Conservation (phyloP, 2,797 vertebrate genomes). For the Sarcoramphus papa region DNA sequence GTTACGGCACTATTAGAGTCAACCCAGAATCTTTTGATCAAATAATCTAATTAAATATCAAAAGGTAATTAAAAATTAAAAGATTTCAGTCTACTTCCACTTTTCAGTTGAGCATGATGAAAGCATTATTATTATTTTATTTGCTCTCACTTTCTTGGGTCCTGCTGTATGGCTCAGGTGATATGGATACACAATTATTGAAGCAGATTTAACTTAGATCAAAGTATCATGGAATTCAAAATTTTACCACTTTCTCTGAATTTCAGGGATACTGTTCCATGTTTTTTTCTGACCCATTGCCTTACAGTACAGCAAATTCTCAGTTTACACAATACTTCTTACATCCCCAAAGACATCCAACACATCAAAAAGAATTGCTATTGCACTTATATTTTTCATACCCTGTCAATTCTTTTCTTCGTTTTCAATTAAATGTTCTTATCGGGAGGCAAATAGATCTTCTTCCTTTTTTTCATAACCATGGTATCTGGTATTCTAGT, state of each 20-base stretch:
- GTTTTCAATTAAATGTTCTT: neutral
- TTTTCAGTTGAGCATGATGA: conserved; percentile 27
- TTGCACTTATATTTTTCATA: neutral
- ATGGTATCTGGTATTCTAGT: neutral
- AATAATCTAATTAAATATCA: conserved; percentile 55
- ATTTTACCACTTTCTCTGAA: neutral
- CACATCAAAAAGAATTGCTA: neutral
- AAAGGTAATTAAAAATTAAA: conserved; percentile 52
- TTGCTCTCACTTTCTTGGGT: neutral
- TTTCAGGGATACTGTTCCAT: neutral
- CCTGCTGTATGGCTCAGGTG: neutral
- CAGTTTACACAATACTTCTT: neutral
- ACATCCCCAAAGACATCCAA: neutral
- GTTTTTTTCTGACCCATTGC: neutral
- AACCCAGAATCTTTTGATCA: conserved; percentile 50
- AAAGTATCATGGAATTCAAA: conserved; percentile 21
- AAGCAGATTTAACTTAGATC: conserved; percentile 25
- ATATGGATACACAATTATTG: neutral
- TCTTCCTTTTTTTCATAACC: neutral
- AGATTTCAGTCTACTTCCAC: neutral
- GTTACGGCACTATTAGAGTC: neutral
- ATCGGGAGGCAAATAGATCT: neutral
- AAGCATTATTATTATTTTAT: conserved; percentile 55
- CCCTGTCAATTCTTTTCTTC: neutral
- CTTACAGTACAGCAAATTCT: neutral